Percentiles rank a stretch among this genome's conserved stretches.
phyloP scores from a whole-genome alignment of 2,888 invertebrate genomes.

The Idaea biselata region DNA sequence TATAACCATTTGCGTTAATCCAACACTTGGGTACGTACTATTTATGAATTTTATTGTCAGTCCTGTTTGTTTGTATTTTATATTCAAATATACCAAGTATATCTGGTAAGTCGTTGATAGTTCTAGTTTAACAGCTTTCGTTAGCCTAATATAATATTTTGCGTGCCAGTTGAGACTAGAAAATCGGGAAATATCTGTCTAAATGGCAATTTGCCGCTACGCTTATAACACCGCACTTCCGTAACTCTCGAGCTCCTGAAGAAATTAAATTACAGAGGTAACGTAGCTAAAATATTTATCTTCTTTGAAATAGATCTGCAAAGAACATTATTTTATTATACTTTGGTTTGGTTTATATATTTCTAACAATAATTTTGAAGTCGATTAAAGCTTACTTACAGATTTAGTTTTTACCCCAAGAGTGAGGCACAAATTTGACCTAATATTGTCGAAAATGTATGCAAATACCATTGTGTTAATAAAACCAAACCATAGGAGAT shows the following conservation, averaged over 20 bases:
- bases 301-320: background rate
- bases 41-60: no score
- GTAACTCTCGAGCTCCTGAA: constrained; percentile 27
- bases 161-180: constrained; percentile 32
- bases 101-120: no score
- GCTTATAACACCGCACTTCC: constrained; percentile 32
- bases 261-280: constrained; percentile 38
- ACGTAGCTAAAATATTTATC: constrained; percentile 8
- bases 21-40: no score
- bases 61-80: no score
- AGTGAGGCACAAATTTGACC: no score
- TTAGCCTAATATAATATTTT: constrained; percentile 27
- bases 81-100: no score
- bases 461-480: no score
- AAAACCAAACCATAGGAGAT: no score
- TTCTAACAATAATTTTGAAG: background rate
- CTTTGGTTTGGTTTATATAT: background rate
- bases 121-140: no score
- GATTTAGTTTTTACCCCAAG: no score
- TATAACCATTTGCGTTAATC: no score
- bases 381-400: background rate
- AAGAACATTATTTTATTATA: background rate
- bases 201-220: constrained; percentile 33
- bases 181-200: constrained; percentile 35
- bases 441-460: no score